Conservation (phyloP, 2,888 invertebrate genomes). For the Reticulitermes lucifugus region DNA sequence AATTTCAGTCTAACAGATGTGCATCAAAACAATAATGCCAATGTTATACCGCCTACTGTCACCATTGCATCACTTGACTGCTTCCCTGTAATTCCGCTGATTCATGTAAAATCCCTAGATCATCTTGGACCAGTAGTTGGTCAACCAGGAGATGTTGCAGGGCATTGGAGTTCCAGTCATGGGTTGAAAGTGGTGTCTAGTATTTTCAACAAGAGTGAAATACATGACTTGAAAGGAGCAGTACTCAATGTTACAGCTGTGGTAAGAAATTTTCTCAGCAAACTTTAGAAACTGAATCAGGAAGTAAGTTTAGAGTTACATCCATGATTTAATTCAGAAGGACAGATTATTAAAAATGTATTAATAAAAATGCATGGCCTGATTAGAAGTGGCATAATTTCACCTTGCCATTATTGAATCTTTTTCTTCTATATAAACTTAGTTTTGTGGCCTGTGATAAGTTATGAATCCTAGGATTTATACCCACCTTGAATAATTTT, state of each 20-base stretch:
- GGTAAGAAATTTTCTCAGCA: neutral
- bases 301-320: no score
- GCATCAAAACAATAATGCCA: neutral
- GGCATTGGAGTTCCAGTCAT: neutral
- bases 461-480: no score
- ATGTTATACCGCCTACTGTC: neutral
- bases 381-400: no score
- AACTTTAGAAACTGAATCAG: no score
- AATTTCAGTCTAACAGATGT: neutral
- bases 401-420: no score
- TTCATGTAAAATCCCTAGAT: neutral
- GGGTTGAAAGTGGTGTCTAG: neutral
- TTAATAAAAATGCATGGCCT: no score
- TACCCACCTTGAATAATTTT: no score
- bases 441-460: no score
- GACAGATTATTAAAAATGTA: no score
- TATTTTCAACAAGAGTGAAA: neutral
- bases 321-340: no score
- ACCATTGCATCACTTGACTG: neutral
- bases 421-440: no score
- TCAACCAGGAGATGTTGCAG: neutral
- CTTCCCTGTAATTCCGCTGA: neutral
- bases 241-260: neutral
- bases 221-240: neutral
- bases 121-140: neutral